A percentile compares a stretch with the other conserved stretches of the same genome.
These are phyloP conservation scores for Echiichthys vipera DNA, from an alignment of 2,797 vertebrate species.

Conservation along the genomic window DNA sequence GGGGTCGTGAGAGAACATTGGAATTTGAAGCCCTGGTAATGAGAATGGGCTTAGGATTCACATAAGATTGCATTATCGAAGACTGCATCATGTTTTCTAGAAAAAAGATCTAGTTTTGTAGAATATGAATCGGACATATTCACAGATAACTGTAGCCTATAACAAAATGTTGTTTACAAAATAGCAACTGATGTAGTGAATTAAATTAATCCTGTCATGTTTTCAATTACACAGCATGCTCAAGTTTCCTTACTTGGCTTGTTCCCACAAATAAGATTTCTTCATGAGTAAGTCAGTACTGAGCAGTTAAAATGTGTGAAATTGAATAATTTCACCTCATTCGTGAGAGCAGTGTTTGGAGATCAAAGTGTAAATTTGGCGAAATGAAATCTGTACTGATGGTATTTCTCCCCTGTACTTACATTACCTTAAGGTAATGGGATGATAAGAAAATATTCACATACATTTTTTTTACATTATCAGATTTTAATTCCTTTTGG, in stretches of 20 bases:
- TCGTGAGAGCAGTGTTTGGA: constrained; percentile 68
- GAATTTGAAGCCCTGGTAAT: too few species aligned
- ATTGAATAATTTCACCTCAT: constrained; percentile 84
- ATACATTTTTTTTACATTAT: constrained; percentile 44
- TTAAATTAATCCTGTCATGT: constrained; percentile 67
- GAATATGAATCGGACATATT: constrained; percentile 28
- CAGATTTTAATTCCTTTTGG: constrained; percentile 66
- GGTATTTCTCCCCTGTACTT: constrained; percentile 27
- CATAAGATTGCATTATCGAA: neutral
- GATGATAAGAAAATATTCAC: constrained; percentile 58
- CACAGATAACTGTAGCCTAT: constrained; percentile 36
- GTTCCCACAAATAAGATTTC: constrained; percentile 69
- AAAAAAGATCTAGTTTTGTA: constrained; percentile 21
- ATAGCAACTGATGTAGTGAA: constrained; percentile 47
- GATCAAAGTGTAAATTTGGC: constrained; percentile 77
- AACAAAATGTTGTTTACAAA: constrained; percentile 63
- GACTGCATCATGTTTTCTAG: neutral
- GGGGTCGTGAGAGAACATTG: too few species aligned
- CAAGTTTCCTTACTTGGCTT: constrained; percentile 57
- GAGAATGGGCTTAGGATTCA: too few species aligned
- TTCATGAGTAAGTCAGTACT: constrained; percentile 70
- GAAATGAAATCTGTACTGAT: constrained; percentile 62
- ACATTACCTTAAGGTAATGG: constrained; percentile 65
- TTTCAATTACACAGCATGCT: constrained; percentile 67
- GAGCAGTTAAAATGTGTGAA: constrained; percentile 80